Conservation (phyloP, 2,113 vertebrate species). For the Sinocyclocheilus maitianheensis region DNA sequence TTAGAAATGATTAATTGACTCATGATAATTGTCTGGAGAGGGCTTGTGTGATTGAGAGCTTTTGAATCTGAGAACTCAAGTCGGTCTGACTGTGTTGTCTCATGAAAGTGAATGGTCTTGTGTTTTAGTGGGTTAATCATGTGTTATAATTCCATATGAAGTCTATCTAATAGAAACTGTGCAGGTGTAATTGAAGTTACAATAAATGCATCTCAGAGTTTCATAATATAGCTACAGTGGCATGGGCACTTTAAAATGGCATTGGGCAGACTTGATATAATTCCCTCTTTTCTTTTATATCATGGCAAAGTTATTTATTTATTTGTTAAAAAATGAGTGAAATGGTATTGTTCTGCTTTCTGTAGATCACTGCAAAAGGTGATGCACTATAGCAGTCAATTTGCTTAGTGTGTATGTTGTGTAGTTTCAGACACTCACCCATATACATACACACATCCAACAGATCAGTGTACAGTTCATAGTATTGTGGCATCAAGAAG, state of each 20-base stretch:
- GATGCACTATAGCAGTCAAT: neutral
- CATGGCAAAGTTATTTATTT: neutral
- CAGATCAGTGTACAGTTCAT: neutral
- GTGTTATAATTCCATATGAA: neutral
- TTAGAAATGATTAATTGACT: slow-evolving; percentile 54
- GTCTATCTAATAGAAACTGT: neutral
- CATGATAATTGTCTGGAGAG: slow-evolving; percentile 35
- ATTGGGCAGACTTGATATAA: neutral
- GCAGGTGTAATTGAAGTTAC: slow-evolving; percentile 4
- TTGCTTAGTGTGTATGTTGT: neutral
- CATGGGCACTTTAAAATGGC: neutral
- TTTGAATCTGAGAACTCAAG: neutral
- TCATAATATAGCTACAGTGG: neutral
- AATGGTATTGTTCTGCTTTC: neutral
- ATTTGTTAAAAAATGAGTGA: neutral
- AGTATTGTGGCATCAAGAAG: neutral
- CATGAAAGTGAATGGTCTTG: neutral
- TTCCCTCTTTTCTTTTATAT: neutral
- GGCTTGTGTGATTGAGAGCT: slow-evolving; percentile 21
- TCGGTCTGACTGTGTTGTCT: slow-evolving; percentile 5
- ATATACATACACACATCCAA: neutral
- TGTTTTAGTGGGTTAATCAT: neutral
- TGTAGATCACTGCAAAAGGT: neutral
- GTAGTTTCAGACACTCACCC: neutral
- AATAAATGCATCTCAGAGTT: neutral